Conservation (phyloP, 1,140 invertebrate species). For the Leptonema lineaticorne region DNA sequence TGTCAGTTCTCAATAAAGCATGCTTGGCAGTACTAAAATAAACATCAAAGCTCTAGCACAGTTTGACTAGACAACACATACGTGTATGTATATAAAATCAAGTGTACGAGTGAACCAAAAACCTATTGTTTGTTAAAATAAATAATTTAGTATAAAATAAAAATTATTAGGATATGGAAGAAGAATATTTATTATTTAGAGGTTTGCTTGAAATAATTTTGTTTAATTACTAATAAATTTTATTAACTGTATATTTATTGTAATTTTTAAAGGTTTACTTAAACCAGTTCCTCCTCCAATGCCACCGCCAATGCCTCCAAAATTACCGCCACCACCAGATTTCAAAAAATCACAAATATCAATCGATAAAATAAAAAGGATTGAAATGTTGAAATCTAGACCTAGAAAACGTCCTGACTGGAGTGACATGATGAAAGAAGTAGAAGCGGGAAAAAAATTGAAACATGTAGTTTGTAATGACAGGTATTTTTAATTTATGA, state of each 20-base stretch:
- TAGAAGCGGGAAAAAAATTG: constrained; percentile 74
- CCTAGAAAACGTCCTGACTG: constrained; percentile 82
- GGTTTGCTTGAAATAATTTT: neutral
- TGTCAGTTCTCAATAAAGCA: constrained; percentile 38
- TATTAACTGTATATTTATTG: neutral
- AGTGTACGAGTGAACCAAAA: constrained; percentile 8
- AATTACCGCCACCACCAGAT: constrained; percentile 68
- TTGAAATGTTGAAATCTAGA: constrained; percentile 68
- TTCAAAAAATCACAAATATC: constrained; percentile 55
- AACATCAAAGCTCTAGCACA: constrained; percentile 30
- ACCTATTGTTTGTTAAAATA: neutral
- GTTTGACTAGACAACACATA: neutral
- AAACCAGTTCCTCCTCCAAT: constrained; percentile 54
- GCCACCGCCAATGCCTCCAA: constrained; percentile 68
- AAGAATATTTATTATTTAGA: constrained; percentile 13
- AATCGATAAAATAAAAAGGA: constrained; percentile 58
- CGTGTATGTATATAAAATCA: constrained; percentile 24
- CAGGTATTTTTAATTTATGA: constrained; percentile 54
- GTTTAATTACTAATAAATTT: neutral
- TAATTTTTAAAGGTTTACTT: constrained; percentile 46
- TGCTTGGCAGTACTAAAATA: constrained; percentile 38
- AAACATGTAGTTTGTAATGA: constrained; percentile 83
- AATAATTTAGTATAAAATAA: neutral
- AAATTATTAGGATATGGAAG: constrained; percentile 1
- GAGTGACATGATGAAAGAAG: constrained; percentile 87